Conservation (phyloP, 2,888 invertebrate genomes). For the Lasius platythorax region DNA sequence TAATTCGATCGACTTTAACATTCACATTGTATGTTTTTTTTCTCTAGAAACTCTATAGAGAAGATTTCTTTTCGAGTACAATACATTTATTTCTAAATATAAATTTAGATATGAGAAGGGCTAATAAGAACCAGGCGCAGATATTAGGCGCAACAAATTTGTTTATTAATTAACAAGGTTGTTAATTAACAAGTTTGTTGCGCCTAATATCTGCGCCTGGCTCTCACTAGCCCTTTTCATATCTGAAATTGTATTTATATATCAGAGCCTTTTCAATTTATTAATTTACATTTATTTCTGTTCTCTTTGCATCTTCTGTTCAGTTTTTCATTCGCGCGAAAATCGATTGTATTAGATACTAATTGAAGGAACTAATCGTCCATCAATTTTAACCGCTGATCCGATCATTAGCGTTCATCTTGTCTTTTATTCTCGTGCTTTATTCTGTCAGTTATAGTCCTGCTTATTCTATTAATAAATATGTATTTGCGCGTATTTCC, state of each 20-base stretch:
- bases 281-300: not conserved
- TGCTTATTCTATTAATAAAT: not conserved
- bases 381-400: constrained; percentile 31
- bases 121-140: too few relatives aligned
- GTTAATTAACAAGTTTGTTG: too few relatives aligned
- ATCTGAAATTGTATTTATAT: too few relatives aligned
- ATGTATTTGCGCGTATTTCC: constrained; percentile 20
- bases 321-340: constrained; percentile 19
- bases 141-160: too few relatives aligned
- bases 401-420: constrained; percentile 24
- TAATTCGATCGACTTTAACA: not conserved
- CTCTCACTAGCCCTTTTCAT: too few relatives aligned
- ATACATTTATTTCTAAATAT: not conserved
- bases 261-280: too few relatives aligned
- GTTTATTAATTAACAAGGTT: too few relatives aligned
- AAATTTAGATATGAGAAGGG: too few relatives aligned
- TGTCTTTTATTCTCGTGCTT: constrained; percentile 12
- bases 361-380: constrained; percentile 16
- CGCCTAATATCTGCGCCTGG: too few relatives aligned
- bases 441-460: not conserved
- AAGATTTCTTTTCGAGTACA: not conserved
- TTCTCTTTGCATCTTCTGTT: not conserved
- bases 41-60: not conserved
- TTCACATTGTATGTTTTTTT: not conserved
- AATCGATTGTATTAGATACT: constrained; percentile 25